Base-by-base conservation (phyloP, 2,797 vertebrate species). In the Garrulus glandarius region DNA sequence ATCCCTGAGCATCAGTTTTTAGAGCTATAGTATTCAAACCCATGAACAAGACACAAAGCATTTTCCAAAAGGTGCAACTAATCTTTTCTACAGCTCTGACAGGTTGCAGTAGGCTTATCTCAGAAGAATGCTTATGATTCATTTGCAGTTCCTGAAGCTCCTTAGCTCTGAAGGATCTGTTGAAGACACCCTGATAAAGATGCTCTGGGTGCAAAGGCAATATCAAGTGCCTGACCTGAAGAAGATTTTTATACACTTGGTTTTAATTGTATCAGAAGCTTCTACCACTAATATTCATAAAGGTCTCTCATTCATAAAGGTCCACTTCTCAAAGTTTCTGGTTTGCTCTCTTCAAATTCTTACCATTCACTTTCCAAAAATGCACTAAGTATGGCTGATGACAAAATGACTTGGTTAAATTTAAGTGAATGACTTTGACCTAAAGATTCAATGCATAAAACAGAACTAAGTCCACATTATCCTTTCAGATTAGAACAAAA, bases 61-160 rank as follows among this genome's bases (percentile, higher is more conserved):
- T 95, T 96, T 88, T 98, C 93, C 95, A 96, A 97, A 96, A 89
- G 93, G 77, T 97, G 83, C 92, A 90, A 87, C 87, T 97, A 94
- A 98, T 98, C 96, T 98, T 97, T 90, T 91, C 94, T 93, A 94
- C 57, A 88, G 97, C 95, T 97, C 97, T 98, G 96, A 98, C 97
- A 98, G 98, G 96, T 93, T 96, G 97, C 94, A 97, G 97, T 81
- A 96, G 93, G 96, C 97, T 98, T 98, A 98, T 98, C 97, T 98
- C 96, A 91, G 89, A 97, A 96, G 90, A 98, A 86, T 82, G 92
- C 68, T 89, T 91, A 80, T 97, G 95, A 98, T 98, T 97, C 98
- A 98, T 97, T 97, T 93, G 87, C 91, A 97, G 96, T 92, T 97
- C 93, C 77, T 96, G 98, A 98, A 98, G 96, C 98, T 97, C 90